These are phyloP conservation scores for Oscheius sp. DNA, from an alignment of 2,888 invertebrate genomes.

Conservation along the genomic window DNA sequence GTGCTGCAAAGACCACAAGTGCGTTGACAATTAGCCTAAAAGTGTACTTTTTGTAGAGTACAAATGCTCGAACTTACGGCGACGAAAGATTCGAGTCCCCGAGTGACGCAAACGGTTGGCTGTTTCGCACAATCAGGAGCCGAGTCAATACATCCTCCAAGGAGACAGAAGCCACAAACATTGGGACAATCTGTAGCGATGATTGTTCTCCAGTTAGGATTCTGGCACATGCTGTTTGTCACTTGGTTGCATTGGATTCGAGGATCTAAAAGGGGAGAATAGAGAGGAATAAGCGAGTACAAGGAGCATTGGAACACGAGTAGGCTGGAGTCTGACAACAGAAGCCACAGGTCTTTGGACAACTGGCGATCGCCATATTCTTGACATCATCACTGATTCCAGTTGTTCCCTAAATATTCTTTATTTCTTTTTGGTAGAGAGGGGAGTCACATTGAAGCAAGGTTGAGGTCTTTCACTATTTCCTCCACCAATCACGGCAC, in stretches of 20 bases:
- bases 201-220: slow-evolving; percentile 1
- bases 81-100: slow-evolving; percentile 24
- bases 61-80: not conserved
- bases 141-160: slow-evolving; percentile 20
- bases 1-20: slow-evolving; percentile 27
- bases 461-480: not conserved
- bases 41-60: not conserved
- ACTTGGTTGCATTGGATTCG: slow-evolving; percentile 19
- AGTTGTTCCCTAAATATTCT: not conserved
- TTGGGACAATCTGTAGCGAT: slow-evolving; percentile 18
- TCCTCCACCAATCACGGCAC: not conserved
- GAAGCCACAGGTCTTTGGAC: slow-evolving; percentile 27
- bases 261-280: not conserved
- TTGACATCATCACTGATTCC: slow-evolving; percentile 18
- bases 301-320: slow-evolving; percentile 4
- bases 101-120: slow-evolving; percentile 20
- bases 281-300: no score
- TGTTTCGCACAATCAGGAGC: slow-evolving; percentile 16
- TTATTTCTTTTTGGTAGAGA: no score
- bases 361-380: slow-evolving; percentile 3
- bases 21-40: slow-evolving; percentile 22
- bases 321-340: slow-evolving; percentile 14
- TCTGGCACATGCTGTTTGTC: not conserved
- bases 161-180: slow-evolving; percentile 14
- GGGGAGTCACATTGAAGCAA: slow-evolving; percentile 3